Conservation (phyloP, 2,113 vertebrate genomes). For the Chlorocebus sabaeus region DNA sequence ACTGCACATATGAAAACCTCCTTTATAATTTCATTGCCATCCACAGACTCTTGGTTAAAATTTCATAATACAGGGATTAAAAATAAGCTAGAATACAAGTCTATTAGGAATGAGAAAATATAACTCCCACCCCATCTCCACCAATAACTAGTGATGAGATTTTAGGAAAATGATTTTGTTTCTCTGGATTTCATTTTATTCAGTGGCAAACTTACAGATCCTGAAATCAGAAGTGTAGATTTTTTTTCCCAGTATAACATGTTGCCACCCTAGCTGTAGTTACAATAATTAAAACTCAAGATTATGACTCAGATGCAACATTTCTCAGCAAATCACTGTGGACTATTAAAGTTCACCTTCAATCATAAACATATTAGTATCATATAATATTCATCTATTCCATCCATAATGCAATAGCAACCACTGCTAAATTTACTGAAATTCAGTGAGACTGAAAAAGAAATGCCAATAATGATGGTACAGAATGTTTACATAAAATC, state of each 20-base stretch:
- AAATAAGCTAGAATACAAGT: neutral
- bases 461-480: neutral
- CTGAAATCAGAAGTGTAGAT: neutral
- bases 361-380: neutral
- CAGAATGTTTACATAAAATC: neutral
- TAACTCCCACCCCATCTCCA: neutral
- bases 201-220: neutral
- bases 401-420: slow-evolving; percentile 4
- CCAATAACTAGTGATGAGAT: neutral
- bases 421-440: neutral
- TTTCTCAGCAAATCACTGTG: slow-evolving; percentile 28
- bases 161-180: neutral
- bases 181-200: neutral
- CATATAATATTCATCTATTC: neutral
- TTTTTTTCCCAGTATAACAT: neutral
- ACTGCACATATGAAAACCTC: neutral
- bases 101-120: neutral
- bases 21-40: slow-evolving; percentile 19
- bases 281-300: neutral
- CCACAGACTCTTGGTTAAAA: neutral
- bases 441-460: slow-evolving; percentile 2
- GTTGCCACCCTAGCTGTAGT: neutral
- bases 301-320: neutral
- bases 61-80: neutral
- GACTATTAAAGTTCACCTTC: neutral